phyloP scores from a whole-genome alignment of 2,888 invertebrate genomes.

The Netelia melanura region DNA sequence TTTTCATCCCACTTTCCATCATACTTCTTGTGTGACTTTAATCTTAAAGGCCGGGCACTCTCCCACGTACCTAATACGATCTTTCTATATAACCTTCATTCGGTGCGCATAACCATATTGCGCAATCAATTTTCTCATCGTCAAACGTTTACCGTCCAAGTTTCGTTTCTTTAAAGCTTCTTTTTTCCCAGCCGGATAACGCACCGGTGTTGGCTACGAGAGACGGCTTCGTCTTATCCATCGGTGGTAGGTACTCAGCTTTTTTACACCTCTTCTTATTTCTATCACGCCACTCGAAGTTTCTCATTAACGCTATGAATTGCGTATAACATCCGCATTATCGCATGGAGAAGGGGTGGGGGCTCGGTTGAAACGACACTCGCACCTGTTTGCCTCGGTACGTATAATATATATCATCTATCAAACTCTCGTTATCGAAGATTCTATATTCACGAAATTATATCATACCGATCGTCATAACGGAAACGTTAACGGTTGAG shows the following conservation, averaged over 20 bases:
- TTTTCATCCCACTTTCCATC: no score
- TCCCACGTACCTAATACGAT: no score
- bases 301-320: slow-evolving; percentile 10
- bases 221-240: no score
- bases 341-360: neutral
- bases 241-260: slow-evolving; percentile 1
- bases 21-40: no score
- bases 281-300: slow-evolving; percentile 11
- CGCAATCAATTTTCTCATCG: slow-evolving; percentile 35
- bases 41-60: no score
- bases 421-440: slow-evolving; percentile 15
- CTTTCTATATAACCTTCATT: no score
- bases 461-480: slow-evolving; percentile 15
- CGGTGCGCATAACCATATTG: neutral
- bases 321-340: slow-evolving; percentile 2
- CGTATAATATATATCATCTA: neutral
- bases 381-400: neutral
- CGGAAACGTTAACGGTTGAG: no score
- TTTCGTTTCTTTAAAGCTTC: slow-evolving; percentile 8
- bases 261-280: slow-evolving; percentile 21
- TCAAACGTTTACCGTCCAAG: slow-evolving; percentile 36
- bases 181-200: no score
- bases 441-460: slow-evolving; percentile 40
- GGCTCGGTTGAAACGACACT: slow-evolving; percentile 1
- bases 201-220: no score